Base-by-base conservation (phyloP, 2,888 invertebrate genomes). In the Thera britannica region DNA sequence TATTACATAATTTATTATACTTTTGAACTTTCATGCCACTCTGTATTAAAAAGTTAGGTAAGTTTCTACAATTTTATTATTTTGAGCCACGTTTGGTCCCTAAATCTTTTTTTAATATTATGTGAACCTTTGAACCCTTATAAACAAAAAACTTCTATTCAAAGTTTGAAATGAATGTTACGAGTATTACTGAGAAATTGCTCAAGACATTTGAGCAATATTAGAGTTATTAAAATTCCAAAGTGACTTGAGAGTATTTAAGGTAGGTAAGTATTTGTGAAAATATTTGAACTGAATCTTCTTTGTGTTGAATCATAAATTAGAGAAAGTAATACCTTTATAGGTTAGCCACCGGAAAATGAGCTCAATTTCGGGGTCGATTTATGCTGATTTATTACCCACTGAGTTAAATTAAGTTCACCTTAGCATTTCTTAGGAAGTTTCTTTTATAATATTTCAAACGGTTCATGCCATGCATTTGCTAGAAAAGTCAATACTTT, bases 231-330 rank as follows among this genome's bases (percentile, higher is more conserved):
- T 44, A 54, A 66, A 66, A 66, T 41, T 62, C 48, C 59, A 38
- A 23, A 52, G 57, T 61, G 38, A 61, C 60, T 66, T 41, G 23
- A 66, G 44, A 8, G 58, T 59, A 36, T 62, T 61, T 64, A 49
- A 58, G 59, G 56, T 23, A 38, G 38, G 6, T 8, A 51, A 62
- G 55, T 62, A 48, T 54, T 55, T 23, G 41, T 34, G 11, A 38
- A 44, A 64, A 57, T 61, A 38, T 64, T 52, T 36, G 38, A 9
- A 58, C 54, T 64, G 34, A 54, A 73, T 64, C 66, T 68, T 55
- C 71, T 68, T 65, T 23, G 70, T 71, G 62, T 70, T 68, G 52
- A 58, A 46, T 59, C 68, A 73, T 75, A 75, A 73, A 75, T 75
- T 70, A 68, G 44, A 65, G 65, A 56, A 68, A 73, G 65, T 68